phyloP scores from a whole-genome alignment of 2,113 vertebrate genomes.

The Psittacula cyanocephala region DNA sequence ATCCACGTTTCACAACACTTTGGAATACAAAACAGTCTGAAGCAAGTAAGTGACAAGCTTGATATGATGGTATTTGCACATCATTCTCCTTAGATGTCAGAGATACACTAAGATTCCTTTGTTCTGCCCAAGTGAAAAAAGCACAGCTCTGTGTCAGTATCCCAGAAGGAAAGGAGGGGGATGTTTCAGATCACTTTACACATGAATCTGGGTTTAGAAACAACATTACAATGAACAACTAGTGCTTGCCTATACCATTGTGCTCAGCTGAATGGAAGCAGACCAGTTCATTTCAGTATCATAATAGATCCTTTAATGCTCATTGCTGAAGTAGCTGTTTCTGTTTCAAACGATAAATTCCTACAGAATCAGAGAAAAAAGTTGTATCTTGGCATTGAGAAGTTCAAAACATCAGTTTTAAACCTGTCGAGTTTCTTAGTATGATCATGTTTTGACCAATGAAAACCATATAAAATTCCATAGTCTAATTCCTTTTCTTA shows the following conservation, averaged over 20 bases:
- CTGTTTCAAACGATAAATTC: conserved; percentile 7
- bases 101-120: not conserved
- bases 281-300: not conserved
- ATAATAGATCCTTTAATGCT: not conserved
- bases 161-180: not conserved
- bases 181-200: not conserved
- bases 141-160: not conserved
- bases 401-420: not conserved
- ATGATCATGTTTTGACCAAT: not conserved
- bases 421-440: not conserved
- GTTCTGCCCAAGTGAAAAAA: not conserved
- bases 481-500: not conserved
- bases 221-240: not conserved
- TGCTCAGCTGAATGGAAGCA: conserved; percentile 1
- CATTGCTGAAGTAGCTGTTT: not conserved
- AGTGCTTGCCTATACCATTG: not conserved
- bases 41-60: not conserved
- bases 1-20: not conserved
- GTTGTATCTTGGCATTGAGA: not conserved
- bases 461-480: not conserved
- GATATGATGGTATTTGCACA: not conserved
- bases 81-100: not conserved
- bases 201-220: not conserved
- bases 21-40: not conserved
- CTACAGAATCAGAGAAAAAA: not conserved